These are phyloP conservation scores for Chloropsis cyanopogon DNA, from an alignment of 2,113 vertebrate species.

Conservation along the genomic window DNA sequence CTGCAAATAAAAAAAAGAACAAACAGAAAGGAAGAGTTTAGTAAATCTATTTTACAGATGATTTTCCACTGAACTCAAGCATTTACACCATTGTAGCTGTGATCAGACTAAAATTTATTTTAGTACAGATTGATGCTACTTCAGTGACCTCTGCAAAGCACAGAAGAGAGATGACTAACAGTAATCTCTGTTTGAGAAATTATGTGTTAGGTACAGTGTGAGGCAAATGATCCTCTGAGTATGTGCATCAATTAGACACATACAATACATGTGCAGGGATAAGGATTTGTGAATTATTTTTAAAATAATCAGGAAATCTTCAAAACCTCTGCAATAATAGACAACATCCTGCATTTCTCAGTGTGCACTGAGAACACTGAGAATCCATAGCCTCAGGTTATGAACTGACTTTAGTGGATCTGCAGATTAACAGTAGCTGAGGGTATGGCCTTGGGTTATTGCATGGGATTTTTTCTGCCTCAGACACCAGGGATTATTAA, in stretches of 20 bases:
- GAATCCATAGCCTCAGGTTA: neutral
- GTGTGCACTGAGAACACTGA: neutral
- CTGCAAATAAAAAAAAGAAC: neutral
- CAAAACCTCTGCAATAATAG: neutral
- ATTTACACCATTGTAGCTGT: neutral
- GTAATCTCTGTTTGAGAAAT: slow-evolving; percentile 26
- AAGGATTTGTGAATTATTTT: neutral
- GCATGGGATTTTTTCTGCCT: neutral
- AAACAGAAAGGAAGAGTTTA: neutral
- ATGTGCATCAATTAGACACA: slow-evolving; percentile 4
- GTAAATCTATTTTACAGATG: neutral
- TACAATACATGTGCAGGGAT: neutral
- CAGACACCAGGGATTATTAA: neutral
- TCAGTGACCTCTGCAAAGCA: neutral
- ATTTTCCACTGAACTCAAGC: neutral
- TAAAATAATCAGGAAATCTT: neutral
- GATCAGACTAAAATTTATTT: slow-evolving; percentile 17
- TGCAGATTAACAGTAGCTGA: neutral
- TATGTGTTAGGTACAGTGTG: neutral
- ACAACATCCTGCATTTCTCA: neutral
- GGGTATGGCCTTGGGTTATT: neutral
- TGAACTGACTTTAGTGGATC: neutral
- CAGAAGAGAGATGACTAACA: neutral
- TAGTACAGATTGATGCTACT: neutral
- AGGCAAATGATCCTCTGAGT: slow-evolving; percentile 10